Evolutionary conservation across 1,140 invertebrate species (phyloP).

Genomic region (Sinonovacula constricta): DNA sequence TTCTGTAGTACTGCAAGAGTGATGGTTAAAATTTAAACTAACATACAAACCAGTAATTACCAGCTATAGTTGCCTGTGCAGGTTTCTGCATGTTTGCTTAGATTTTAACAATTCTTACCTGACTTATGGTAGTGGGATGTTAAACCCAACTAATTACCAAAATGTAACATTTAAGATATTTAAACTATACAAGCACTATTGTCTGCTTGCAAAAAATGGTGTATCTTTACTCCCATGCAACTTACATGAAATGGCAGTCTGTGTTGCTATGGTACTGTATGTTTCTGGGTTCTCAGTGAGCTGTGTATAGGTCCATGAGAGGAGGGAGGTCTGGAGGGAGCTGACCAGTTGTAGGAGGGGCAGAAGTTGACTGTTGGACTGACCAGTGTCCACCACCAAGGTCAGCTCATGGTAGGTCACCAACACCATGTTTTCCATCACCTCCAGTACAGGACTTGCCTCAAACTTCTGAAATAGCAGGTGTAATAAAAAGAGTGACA

Average conservation of each 20-base stretch:
- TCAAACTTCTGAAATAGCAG: slow-evolving; percentile 69
- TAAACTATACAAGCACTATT: background rate
- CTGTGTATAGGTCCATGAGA: slow-evolving; percentile 74
- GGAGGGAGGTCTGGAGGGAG: slow-evolving; percentile 73
- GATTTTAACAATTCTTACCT: too few relatives aligned
- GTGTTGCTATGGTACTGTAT: slow-evolving; percentile 54
- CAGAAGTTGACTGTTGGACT: slow-evolving; percentile 66
- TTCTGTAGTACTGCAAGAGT: too few relatives aligned
- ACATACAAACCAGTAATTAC: too few relatives aligned
- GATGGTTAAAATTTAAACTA: too few relatives aligned
- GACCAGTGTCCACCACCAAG: slow-evolving; percentile 40
- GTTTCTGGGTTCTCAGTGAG: slow-evolving; percentile 50
- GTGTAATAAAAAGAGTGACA: too few relatives aligned
- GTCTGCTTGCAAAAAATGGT: background rate
- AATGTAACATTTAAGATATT: background rate
- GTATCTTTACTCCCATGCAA: slow-evolving; percentile 19
- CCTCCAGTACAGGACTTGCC: slow-evolving; percentile 59
- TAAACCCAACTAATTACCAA: too few relatives aligned
- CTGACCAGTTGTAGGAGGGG: slow-evolving; percentile 73
- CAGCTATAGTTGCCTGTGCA: too few relatives aligned
- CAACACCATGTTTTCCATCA: slow-evolving; percentile 75
- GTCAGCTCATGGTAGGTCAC: slow-evolving; percentile 73
- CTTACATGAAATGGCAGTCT: slow-evolving; percentile 63
- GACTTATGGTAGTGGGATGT: too few relatives aligned
- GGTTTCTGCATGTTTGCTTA: too few relatives aligned